phyloP scores from a whole-genome alignment of 2,888 invertebrate species.

The Pyrgus malvae region DNA sequence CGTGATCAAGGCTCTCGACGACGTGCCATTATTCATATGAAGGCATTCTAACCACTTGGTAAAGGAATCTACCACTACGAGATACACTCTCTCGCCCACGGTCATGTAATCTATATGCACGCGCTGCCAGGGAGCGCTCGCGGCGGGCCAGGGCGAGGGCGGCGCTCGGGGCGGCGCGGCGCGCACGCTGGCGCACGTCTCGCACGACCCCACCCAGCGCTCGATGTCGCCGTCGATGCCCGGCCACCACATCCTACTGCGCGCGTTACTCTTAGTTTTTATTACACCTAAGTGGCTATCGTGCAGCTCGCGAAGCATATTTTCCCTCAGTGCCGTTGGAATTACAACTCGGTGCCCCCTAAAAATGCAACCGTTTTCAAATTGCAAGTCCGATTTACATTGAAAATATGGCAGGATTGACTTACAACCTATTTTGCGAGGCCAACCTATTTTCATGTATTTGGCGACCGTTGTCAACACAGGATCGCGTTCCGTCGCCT shows the following conservation, averaged over 20 bases:
- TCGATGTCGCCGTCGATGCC: constrained; percentile 31
- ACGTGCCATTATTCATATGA: too few relatives aligned
- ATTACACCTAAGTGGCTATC: constrained; percentile 29
- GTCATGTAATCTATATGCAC: constrained; percentile 34
- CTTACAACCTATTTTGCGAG: constrained; percentile 30
- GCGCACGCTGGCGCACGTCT: constrained; percentile 20
- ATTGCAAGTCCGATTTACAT: constrained; percentile 31
- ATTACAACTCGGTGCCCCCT: constrained; percentile 30
- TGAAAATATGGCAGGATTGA: constrained; percentile 30
- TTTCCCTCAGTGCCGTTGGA: constrained; percentile 14
- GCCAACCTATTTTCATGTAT: constrained; percentile 33
- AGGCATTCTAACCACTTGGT: too few relatives aligned
- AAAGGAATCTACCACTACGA: constrained; percentile 30
- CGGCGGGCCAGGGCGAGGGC: constrained; percentile 29
- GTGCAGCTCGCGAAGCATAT: constrained; percentile 30
- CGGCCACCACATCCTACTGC: constrained; percentile 33
- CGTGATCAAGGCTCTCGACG: too few relatives aligned
- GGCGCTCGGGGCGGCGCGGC: constrained; percentile 18
- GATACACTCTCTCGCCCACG: constrained; percentile 20
- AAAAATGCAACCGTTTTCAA: constrained; percentile 30
- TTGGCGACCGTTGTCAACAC: constrained; percentile 28
- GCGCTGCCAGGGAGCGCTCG: constrained; percentile 17
- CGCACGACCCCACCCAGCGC: constrained; percentile 25
- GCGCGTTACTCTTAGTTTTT: constrained; percentile 31
- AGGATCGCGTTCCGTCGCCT: constrained; percentile 18